phyloP scores from a whole-genome alignment of 2,888 invertebrate genomes.

The Nematopogon swammerdamellus region DNA sequence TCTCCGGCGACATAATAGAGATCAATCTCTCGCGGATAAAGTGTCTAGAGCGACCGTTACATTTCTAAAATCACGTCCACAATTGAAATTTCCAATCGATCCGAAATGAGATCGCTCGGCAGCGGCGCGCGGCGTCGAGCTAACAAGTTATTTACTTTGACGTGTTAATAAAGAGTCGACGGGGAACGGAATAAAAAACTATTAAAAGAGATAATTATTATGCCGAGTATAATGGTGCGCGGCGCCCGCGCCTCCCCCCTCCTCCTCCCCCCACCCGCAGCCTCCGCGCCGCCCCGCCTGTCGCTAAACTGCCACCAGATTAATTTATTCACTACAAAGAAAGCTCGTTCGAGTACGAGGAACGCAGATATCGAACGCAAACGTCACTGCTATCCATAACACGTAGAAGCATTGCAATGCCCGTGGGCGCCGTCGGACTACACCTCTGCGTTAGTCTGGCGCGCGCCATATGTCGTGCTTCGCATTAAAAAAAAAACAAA shows the following conservation, averaged over 20 bases:
- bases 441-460: no score
- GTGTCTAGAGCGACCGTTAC: constrained; percentile 47
- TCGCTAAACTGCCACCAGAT: constrained; percentile 27
- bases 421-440: no score
- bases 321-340: constrained; percentile 52
- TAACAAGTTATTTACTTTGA: constrained; percentile 59
- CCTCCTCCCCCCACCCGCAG: no score
- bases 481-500: no score
- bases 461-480: no score
- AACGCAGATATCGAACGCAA: no score
- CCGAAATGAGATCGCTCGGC: constrained; percentile 52
- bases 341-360: constrained; percentile 17
- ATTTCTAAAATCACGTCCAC: constrained; percentile 57
- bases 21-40: constrained; percentile 47
- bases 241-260: constrained; percentile 37
- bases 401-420: no score
- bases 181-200: constrained; percentile 34
- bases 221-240: constrained; percentile 47
- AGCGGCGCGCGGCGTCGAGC: constrained; percentile 24
- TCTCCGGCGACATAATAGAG: constrained; percentile 7
- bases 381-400: no score
- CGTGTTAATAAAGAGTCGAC: constrained; percentile 48
- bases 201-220: constrained; percentile 57
- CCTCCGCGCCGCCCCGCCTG: not conserved
- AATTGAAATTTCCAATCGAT: constrained; percentile 57